phyloP scores from a whole-genome alignment of 2,888 invertebrate species.

The Callyntrura guangdongensis region DNA sequence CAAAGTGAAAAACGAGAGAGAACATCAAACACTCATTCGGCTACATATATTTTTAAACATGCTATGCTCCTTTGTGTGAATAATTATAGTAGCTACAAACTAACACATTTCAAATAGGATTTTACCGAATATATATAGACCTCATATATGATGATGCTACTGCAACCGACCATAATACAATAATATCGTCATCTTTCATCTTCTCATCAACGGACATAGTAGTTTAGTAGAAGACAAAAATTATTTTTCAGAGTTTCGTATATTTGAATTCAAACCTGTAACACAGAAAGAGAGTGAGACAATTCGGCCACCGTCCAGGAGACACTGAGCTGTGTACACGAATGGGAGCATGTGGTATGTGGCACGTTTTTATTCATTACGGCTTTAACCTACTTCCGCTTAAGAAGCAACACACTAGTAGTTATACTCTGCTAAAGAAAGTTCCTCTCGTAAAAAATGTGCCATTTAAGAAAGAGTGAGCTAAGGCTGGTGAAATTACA shows the following conservation, averaged over 20 bases:
- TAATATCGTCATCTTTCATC: neutral
- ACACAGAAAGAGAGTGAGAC: neutral
- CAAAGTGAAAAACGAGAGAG: constrained; percentile 25
- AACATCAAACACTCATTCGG: neutral
- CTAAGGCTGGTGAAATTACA: neutral
- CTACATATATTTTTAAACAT: neutral
- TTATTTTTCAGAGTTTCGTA: neutral
- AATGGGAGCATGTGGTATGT: neutral
- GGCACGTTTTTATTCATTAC: constrained; percentile 58
- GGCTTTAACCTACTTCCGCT: constrained; percentile 44
- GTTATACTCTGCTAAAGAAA: neutral
- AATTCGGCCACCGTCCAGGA: neutral
- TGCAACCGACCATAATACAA: constrained; percentile 7
- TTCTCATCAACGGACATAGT: neutral
- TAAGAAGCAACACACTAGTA: neutral
- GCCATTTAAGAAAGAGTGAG: neutral
- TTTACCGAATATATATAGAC: neutral
- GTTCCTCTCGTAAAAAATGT: neutral
- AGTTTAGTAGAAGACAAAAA: neutral
- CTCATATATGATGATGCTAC: constrained; percentile 11
- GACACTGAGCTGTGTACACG: neutral
- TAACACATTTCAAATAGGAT: neutral
- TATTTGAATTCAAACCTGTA: neutral
- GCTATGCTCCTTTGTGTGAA: neutral
- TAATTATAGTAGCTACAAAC: neutral